Percentiles rank a stretch among this genome's conserved stretches.
Conservation (phyloP, 92 coral and sea anemone species). For the Parazoanthus swiftii region DNA sequence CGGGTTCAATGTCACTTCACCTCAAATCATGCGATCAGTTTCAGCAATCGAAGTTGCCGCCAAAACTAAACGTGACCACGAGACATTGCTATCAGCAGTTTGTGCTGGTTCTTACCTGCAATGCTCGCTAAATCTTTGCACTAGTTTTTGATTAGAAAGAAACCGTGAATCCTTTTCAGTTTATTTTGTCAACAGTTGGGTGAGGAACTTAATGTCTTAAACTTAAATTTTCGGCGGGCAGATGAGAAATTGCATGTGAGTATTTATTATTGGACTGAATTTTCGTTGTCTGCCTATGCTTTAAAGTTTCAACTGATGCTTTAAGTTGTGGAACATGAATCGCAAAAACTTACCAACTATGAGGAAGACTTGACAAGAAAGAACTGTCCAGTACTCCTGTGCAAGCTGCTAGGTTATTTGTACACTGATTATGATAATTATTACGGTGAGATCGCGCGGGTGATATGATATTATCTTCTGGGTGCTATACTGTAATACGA, state of each 20-base stretch:
- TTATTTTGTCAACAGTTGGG: neutral
- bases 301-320: too few species aligned
- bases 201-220: too few species aligned
- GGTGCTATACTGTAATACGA: neutral
- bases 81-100: neutral
- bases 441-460: neutral
- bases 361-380: neutral
- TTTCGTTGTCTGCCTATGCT: neutral
- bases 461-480: neutral
- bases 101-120: neutral
- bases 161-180: neutral
- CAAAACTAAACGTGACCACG: neutral
- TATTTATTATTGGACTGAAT: too few species aligned
- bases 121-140: neutral
- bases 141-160: neutral
- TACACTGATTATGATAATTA: neutral
- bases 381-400: neutral
- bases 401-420: neutral
- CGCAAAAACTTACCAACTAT: neutral
- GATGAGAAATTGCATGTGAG: neutral
- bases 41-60: neutral
- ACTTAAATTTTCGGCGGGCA: neutral
- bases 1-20: neutral
- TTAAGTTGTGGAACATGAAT: neutral
- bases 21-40: neutral